phyloP scores from a whole-genome alignment of 30 jellyfish, hydroid and myxozoan species.

The Chrysaora quinquecirrha region DNA sequence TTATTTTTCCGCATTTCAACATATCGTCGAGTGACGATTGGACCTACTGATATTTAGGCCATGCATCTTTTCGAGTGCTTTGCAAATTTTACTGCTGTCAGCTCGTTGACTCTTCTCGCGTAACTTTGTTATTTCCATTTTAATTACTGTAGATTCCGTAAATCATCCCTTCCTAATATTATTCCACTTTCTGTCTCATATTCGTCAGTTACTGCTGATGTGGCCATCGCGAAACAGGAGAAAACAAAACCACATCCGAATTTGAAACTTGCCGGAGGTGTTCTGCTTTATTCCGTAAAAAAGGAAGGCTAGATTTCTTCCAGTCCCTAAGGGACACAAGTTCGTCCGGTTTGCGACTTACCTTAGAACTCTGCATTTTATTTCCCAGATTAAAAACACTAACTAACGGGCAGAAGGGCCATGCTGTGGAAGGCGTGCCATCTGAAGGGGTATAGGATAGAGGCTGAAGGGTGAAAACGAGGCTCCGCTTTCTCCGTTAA shows the following conservation, averaged over 20 bases:
- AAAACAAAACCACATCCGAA: background rate
- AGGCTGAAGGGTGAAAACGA: too few species aligned
- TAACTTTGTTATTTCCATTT: background rate
- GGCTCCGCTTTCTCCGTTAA: too few species aligned
- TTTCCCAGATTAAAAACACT: too few species aligned
- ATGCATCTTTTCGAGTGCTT: background rate
- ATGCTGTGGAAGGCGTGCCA: too few species aligned
- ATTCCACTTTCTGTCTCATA: background rate
- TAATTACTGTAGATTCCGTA: background rate
- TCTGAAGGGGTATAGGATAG: too few species aligned
- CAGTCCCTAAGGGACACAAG: too few species aligned
- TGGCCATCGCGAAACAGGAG: background rate
- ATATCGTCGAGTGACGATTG: background rate
- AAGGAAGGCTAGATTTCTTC: too few species aligned
- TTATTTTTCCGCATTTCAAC: background rate
- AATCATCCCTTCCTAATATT: background rate
- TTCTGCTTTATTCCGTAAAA: too few species aligned
- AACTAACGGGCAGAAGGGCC: too few species aligned
- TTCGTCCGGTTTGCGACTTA: too few species aligned
- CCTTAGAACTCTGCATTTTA: too few species aligned
- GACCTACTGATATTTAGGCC: background rate
- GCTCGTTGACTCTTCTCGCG: background rate
- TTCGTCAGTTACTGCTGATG: background rate
- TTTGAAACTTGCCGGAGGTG: too few species aligned
- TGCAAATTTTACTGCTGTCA: conserved; percentile 1